Percentiles rank a stretch among this genome's conserved stretches.
These are phyloP conservation scores for Gavialis gangeticus DNA, from an alignment of 2,113 vertebrate species.

Conservation along the genomic window DNA sequence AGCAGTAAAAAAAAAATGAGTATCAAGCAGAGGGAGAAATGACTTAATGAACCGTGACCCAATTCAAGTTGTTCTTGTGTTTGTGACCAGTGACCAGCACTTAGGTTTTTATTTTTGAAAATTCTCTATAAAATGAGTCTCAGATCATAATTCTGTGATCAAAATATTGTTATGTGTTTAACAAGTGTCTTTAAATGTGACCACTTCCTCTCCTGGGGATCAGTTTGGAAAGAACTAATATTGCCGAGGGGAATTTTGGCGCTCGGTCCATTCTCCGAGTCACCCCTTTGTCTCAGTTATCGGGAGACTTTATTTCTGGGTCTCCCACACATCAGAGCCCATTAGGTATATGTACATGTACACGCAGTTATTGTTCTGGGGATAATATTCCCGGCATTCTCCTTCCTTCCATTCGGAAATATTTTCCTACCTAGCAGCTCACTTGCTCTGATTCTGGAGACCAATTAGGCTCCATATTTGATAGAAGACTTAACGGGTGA, in stretches of 20 bases:
- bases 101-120: constrained; percentile 60
- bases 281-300: constrained; percentile 66
- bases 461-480: neutral
- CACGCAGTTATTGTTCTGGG: constrained; percentile 70
- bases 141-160: too few relatives aligned
- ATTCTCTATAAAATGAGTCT: constrained; percentile 44
- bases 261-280: constrained; percentile 47
- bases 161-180: too few relatives aligned
- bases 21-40: constrained; percentile 20
- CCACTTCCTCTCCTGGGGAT: constrained; percentile 51
- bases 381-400: constrained; percentile 56
- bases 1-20: neutral
- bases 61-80: constrained; percentile 28
- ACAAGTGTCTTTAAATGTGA: neutral
- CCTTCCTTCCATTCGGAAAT: neutral
- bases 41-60: neutral
- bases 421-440: neutral
- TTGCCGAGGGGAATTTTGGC: constrained; percentile 61
- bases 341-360: constrained; percentile 64
- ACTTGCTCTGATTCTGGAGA: neutral
- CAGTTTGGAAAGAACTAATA: constrained; percentile 63
- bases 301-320: constrained; percentile 59
- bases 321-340: constrained; percentile 63
- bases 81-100: constrained; percentile 46
- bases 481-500: constrained; percentile 41